Conservation (phyloP, 1,140 invertebrate species). For the Drosophila nikananu region DNA sequence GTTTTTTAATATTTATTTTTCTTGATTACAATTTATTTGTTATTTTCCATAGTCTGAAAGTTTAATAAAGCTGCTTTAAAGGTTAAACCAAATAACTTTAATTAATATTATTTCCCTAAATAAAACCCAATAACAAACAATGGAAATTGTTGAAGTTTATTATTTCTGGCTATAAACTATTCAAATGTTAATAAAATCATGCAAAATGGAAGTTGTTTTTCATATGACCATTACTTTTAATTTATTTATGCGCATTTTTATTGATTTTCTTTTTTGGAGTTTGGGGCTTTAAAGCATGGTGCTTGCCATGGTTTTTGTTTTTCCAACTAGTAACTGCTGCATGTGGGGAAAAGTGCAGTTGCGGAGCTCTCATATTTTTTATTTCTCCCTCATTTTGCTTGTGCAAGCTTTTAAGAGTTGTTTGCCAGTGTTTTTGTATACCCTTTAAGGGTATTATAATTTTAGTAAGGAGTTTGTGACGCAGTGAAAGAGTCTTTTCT, state of each 20-base stretch:
- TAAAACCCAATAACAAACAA: background rate
- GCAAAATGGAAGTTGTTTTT: slow-evolving; percentile 8
- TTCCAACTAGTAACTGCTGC: slow-evolving; percentile 8
- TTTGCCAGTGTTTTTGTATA: slow-evolving; percentile 24
- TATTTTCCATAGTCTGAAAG: background rate
- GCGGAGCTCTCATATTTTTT: slow-evolving; percentile 34
- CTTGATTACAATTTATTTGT: background rate
- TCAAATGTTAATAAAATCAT: slow-evolving; percentile 18
- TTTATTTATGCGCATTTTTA: slow-evolving; percentile 43
- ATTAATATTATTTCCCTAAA: too few relatives aligned
- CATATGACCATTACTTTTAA: slow-evolving; percentile 36
- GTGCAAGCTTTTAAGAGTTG: slow-evolving; percentile 70
- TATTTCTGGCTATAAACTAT: background rate
- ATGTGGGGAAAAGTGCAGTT: slow-evolving; percentile 24
- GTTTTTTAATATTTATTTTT: too few relatives aligned
- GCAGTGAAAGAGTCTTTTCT: background rate
- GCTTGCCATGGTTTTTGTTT: slow-evolving; percentile 15
- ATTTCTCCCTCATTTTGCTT: slow-evolving; percentile 46
- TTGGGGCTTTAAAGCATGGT: slow-evolving; percentile 3
- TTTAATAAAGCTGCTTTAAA: background rate
- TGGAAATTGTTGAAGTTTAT: too few relatives aligned
- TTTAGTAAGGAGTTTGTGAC: background rate
- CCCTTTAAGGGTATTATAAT: background rate
- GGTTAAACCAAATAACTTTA: background rate
- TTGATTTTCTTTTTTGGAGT: slow-evolving; percentile 16